Evolutionary conservation across 2,888 invertebrate species (phyloP), one percentile per base, ranked within the genome.

Genomic region (Timema podura): DNA sequence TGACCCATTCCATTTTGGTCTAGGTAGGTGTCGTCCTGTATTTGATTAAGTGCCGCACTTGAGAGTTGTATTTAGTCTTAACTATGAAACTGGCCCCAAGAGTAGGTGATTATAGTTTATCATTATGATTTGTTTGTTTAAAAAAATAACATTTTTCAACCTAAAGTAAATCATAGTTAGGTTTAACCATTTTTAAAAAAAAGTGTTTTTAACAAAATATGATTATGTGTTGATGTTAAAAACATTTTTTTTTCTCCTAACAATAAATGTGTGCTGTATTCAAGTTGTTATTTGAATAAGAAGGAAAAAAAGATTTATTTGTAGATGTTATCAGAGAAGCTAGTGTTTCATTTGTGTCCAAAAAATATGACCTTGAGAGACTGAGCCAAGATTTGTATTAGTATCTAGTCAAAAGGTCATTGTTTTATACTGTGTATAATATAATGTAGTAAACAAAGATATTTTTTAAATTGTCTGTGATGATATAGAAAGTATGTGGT

Each of bases 381-480:
- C 73, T 73, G 74, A 74, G 68, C 66, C 61, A 68, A 68, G 69
- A 71, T 74, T 70, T 69, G 69, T 72, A 71, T 64, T 69, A 72
- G 72, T 73, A 74, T 74, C 74, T 74, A 74, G 74, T 74, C 74
- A 74, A 69, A 67, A 71, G 73, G 73, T 71, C 72, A 72, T 72
- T 70, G 69, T 72, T 73, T 74, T 72, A 73, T 73, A 70, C 71
- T 71, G 66, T 69, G 71, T 72, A 65, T 73, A 71, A 74, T 71
- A 48, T 74, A 74, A 73, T 71, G 69, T 70, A 69, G 69, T 69
- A 70, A 64, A 70, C 64, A 71, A 67, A 72, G 68, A 68, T 74
- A 73, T 74, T 75, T 74, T 75, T 75, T 72, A 75, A 74, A 75
- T 72, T 72, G 73, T 73, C 75, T 75, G 75, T 75, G 75, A 74